Percentiles rank a stretch among this genome's conserved stretches.
Conservation (phyloP, 1,140 invertebrate genomes). For the Drosophila kurseongensis region DNA sequence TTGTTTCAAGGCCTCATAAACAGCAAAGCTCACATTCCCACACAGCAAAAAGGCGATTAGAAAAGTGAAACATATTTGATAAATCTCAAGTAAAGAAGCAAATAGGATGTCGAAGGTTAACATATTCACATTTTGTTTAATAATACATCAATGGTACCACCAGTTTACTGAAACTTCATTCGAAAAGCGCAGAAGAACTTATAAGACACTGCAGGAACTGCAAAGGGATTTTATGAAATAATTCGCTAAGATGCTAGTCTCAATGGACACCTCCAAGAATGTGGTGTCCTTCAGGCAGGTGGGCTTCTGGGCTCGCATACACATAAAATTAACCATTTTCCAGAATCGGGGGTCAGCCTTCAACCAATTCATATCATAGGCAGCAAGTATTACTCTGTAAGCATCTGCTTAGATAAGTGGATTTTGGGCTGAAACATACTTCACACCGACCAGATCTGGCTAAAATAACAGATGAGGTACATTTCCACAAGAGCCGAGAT, state of each 20-base stretch:
- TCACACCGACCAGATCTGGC: constrained; percentile 55
- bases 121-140: no score
- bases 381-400: constrained; percentile 41
- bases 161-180: constrained; percentile 34
- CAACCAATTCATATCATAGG: constrained; percentile 51
- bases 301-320: constrained; percentile 43
- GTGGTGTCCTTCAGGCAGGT: no score
- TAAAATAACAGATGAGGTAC: constrained; percentile 38
- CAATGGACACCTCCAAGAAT: constrained; percentile 51
- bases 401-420: background rate
- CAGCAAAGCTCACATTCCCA: no score
- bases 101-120: no score
- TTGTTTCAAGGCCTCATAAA: no score
- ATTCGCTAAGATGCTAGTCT: constrained; percentile 5
- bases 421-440: background rate
- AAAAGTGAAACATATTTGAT: no score
- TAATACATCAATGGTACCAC: no score
- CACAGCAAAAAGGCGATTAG: no score
- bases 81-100: no score
- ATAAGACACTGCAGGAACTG: constrained; percentile 41
- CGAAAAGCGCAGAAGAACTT: constrained; percentile 43
- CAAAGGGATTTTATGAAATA: background rate
- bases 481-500: constrained; percentile 29
- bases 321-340: constrained; percentile 49
- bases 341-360: constrained; percentile 32